Percentiles rank a stretch among this genome's conserved stretches.
phyloP scores from a whole-genome alignment of 1,140 invertebrate genomes.

The Campoletis sonorensis region DNA sequence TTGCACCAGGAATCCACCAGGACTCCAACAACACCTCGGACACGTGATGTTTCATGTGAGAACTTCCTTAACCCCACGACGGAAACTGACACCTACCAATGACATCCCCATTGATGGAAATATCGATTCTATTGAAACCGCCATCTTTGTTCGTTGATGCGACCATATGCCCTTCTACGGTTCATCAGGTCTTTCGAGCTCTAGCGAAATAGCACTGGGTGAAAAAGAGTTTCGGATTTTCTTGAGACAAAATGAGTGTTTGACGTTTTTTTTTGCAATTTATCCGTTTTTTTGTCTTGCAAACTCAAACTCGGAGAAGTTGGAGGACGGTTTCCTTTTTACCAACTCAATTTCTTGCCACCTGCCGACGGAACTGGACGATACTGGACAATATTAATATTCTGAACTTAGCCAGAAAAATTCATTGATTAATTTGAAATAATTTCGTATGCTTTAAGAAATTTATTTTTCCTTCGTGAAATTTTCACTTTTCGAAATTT shows the following conservation, averaged over 20 bases:
- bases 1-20: background rate
- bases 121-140: background rate
- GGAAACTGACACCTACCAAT: background rate
- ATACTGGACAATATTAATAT: background rate
- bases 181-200: too few relatives aligned
- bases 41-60: background rate
- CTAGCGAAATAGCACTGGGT: too few relatives aligned
- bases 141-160: too few relatives aligned
- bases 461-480: too few relatives aligned
- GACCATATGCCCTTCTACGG: too few relatives aligned
- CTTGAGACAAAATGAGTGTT: too few relatives aligned
- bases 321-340: background rate
- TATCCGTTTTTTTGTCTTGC: background rate
- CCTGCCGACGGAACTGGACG: conserved; percentile 7
- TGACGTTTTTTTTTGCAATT: too few relatives aligned
- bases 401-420: too few relatives aligned
- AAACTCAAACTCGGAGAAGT: background rate
- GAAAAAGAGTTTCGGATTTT: too few relatives aligned
- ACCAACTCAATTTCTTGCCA: background rate
- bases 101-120: conserved; percentile 1
- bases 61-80: background rate
- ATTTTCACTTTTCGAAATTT: too few relatives aligned
- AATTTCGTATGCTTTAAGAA: too few relatives aligned
- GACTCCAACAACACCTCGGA: background rate
- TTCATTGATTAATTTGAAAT: too few relatives aligned